Evolutionary conservation across 1,140 invertebrate species (phyloP).

Genomic region (Achroia grisella): DNA sequence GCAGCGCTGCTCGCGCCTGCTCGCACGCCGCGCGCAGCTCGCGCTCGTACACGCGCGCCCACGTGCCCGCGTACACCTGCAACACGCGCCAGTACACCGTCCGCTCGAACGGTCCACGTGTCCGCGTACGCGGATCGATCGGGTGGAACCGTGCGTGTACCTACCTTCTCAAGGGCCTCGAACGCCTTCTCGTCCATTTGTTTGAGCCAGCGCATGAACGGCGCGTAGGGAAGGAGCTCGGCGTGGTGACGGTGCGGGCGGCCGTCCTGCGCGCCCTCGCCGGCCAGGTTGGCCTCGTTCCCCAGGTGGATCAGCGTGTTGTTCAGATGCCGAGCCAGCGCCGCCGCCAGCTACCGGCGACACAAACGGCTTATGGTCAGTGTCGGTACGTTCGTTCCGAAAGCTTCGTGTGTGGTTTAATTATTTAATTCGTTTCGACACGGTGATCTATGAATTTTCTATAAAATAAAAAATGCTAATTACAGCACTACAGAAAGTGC

Average conservation of each 20-base stretch:
- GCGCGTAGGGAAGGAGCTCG: constrained; percentile 88
- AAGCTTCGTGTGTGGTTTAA: too few relatives aligned
- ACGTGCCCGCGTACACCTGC: constrained; percentile 43
- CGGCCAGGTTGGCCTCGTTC: constrained; percentile 56
- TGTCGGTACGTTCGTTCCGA: too few relatives aligned
- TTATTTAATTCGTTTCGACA: too few relatives aligned
- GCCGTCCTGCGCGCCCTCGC: constrained; percentile 57
- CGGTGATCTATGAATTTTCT: too few relatives aligned
- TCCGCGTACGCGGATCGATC: too few relatives aligned
- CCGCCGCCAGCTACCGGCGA: constrained; percentile 79
- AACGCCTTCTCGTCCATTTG: constrained; percentile 89
- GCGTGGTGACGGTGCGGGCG: constrained; percentile 84
- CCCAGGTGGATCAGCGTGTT: constrained; percentile 94
- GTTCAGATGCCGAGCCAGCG: constrained; percentile 90
- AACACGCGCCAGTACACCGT: too few relatives aligned
- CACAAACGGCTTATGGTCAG: too few relatives aligned
- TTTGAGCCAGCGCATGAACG: constrained; percentile 93
- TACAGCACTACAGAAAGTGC: too few relatives aligned
- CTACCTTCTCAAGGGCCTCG: constrained; percentile 80
- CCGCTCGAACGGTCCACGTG: too few relatives aligned
- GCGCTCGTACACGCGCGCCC: constrained; percentile 50
- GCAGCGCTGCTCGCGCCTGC: constrained; percentile 9
- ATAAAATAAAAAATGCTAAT: too few relatives aligned
- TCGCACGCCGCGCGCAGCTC: constrained; percentile 31
- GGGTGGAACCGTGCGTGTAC: not conserved